Percentiles rank a stretch among this genome's conserved stretches.
Conservation (phyloP, 2,888 invertebrate genomes). For the Chymomyza fuscimana region DNA sequence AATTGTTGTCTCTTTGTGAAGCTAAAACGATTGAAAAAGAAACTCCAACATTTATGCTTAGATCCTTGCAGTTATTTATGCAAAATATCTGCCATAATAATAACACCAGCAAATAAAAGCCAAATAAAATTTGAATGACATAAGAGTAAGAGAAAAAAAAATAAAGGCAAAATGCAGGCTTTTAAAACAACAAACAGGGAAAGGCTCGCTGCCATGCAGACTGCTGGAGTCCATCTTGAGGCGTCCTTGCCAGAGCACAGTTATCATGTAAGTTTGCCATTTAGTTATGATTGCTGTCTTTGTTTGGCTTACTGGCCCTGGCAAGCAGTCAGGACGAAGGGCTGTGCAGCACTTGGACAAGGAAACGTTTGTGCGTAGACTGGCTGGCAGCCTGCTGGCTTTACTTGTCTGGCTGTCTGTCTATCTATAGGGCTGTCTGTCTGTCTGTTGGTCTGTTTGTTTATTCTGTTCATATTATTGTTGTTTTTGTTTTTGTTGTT, state of each 20-base stretch:
- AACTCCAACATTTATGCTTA: constrained; percentile 34
- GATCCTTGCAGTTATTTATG: constrained; percentile 60
- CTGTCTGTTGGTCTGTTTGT: constrained; percentile 37
- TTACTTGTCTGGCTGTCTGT: constrained; percentile 16
- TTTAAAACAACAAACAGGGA: neutral
- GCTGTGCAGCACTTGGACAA: constrained; percentile 14
- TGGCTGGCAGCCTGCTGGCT: constrained; percentile 64
- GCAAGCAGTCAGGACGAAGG: constrained; percentile 25
- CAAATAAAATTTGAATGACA: constrained; percentile 70
- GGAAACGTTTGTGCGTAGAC: constrained; percentile 51
- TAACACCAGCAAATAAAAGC: constrained; percentile 62
- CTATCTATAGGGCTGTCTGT: constrained; percentile 11
- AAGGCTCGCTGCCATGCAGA: neutral
- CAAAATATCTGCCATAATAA: constrained; percentile 66
- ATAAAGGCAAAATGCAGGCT: neutral
- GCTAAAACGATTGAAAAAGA: constrained; percentile 4
- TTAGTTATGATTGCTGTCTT: constrained; percentile 32
- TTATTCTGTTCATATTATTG: constrained; percentile 21
- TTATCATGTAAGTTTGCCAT: constrained; percentile 31
- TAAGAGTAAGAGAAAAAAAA: constrained; percentile 31
- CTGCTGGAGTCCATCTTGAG: constrained; percentile 12
- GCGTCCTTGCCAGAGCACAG: neutral
- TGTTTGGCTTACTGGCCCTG: constrained; percentile 30
- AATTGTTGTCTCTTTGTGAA: constrained; percentile 24
- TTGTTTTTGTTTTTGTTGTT: neutral